These are phyloP conservation scores for Bufotes viridis DNA, from an alignment of 2,797 vertebrate species.

Conservation along the genomic window DNA sequence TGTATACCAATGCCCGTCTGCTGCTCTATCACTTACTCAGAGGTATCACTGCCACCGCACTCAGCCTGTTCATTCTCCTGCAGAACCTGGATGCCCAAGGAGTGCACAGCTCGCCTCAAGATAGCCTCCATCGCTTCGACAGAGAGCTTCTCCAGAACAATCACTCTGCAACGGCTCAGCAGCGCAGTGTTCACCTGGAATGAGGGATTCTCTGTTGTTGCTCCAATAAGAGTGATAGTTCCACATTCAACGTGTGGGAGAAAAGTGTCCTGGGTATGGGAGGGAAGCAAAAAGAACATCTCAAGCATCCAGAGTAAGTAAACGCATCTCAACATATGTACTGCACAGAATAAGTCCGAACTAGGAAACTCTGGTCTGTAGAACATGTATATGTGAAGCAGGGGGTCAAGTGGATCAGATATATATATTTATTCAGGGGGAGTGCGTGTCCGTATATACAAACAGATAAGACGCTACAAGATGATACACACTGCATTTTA, in stretches of 20 bases:
- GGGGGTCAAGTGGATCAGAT: not conserved
- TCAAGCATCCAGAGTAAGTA: slow-evolving; percentile 81
- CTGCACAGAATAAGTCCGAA: not conserved
- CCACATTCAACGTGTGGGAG: slow-evolving; percentile 97
- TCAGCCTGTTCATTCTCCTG: slow-evolving; percentile 68
- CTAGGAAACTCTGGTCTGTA: not conserved
- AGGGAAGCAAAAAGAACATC: slow-evolving; percentile 84
- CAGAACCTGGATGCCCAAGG: slow-evolving; percentile 83
- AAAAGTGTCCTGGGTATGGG: slow-evolving; percentile 94
- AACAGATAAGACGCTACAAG: not conserved
- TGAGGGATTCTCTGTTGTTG: slow-evolving; percentile 97
- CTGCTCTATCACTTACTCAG: slow-evolving; percentile 82
- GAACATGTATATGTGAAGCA: not conserved
- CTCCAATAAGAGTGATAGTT: slow-evolving; percentile 88
- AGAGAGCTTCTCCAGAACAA: slow-evolving; percentile 92
- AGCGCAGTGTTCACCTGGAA: slow-evolving; percentile 95
- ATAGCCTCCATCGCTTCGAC: slow-evolving; percentile 86
- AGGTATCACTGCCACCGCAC: slow-evolving; percentile 70
- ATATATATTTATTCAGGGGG: not conserved
- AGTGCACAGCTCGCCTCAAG: slow-evolving; percentile 80
- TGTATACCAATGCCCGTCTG: slow-evolving; percentile 72
- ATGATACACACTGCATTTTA: not conserved
- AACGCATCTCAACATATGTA: not conserved
- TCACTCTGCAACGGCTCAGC: slow-evolving; percentile 92
- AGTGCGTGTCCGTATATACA: too few species aligned